phyloP scores from a whole-genome alignment of 2,888 invertebrate genomes.

The Yponomeuta sedellus region DNA sequence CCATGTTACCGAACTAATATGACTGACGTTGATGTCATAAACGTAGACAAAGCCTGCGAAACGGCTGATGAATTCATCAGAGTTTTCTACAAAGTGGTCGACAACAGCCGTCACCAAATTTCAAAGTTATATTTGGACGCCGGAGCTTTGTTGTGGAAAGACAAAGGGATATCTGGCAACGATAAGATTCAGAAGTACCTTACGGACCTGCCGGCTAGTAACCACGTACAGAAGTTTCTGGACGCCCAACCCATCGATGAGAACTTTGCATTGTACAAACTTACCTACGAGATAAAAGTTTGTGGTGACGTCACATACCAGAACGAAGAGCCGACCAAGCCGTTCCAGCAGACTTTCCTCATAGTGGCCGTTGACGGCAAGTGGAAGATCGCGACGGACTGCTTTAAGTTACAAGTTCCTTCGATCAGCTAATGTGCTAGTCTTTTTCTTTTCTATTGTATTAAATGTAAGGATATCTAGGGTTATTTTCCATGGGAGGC shows the following conservation, averaged over 20 bases:
- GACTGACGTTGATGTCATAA: conserved; percentile 76
- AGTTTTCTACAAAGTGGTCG: conserved; percentile 91
- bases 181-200: conserved; percentile 91
- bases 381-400: conserved; percentile 96
- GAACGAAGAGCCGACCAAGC: conserved; percentile 73
- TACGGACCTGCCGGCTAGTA: conserved; percentile 87
- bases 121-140: conserved; percentile 88
- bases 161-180: conserved; percentile 87
- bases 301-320: conserved; percentile 88
- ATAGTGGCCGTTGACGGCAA: conserved; percentile 92
- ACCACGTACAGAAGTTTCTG: conserved; percentile 84
- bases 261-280: conserved; percentile 83
- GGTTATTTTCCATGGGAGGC: too few relatives aligned
- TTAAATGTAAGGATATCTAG: too few relatives aligned
- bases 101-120: conserved; percentile 90
- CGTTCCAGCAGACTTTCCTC: conserved; percentile 90
- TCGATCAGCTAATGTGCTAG: conserved; percentile 34
- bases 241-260: conserved; percentile 93
- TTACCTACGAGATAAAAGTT: conserved; percentile 89
- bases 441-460: too few relatives aligned
- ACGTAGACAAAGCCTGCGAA: conserved; percentile 87
- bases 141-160: conserved; percentile 94
- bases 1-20: conserved; percentile 34
- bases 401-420: conserved; percentile 86
- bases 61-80: conserved; percentile 93